These are phyloP conservation scores for Aphyosemion australe DNA, from an alignment of 2,113 vertebrate genomes.

Conservation along the genomic window DNA sequence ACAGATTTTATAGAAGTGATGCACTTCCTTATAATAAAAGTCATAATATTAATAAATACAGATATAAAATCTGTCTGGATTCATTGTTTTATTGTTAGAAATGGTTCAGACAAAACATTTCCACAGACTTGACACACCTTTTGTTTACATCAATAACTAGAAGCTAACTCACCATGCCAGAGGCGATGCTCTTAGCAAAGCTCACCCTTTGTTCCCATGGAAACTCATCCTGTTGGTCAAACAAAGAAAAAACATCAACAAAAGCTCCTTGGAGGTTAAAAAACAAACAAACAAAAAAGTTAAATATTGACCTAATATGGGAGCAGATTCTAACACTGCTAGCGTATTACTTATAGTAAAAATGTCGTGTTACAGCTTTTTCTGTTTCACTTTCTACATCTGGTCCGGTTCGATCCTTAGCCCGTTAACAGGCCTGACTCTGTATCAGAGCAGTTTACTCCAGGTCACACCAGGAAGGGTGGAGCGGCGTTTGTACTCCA, in stretches of 20 bases:
- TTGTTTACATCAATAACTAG: neutral
- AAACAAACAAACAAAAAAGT: neutral
- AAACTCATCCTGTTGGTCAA: constrained; percentile 84
- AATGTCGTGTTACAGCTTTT: no score
- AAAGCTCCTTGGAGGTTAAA: neutral
- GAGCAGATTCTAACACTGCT: neutral
- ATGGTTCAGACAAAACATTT: neutral
- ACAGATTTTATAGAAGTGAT: neutral
- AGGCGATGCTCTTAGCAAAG: constrained; percentile 93
- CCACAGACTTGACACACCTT: neutral
- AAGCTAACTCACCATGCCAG: constrained; percentile 89
- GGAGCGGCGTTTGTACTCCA: constrained; percentile 14
- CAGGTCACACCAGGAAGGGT: constrained; percentile 22
- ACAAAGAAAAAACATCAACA: constrained; percentile 30
- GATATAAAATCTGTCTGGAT: no score
- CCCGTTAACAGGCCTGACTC: constrained; percentile 29
- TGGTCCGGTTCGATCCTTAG: constrained; percentile 14
- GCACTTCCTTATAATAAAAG: neutral
- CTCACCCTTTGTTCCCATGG: constrained; percentile 94
- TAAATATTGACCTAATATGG: neutral
- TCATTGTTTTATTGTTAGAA: no score
- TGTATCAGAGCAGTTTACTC: constrained; percentile 51
- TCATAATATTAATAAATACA: no score
- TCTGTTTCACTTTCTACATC: no score
- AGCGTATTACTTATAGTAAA: no score